Base-by-base conservation (phyloP, 2,113 vertebrate genomes). In the Microtus oregoni region DNA sequence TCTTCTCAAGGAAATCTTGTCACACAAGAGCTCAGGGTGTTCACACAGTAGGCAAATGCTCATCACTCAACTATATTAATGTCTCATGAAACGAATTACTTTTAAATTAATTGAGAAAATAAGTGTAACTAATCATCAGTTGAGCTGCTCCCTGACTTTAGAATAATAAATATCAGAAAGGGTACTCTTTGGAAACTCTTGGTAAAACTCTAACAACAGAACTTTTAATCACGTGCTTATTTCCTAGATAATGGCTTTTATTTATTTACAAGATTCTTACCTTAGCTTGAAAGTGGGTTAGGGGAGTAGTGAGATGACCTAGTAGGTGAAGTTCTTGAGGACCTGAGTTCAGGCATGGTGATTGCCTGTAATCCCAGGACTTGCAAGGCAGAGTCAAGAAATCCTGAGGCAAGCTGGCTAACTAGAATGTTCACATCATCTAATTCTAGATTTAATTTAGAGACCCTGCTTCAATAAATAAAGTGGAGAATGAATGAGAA, bases 141-240 rank as follows among this genome's bases (percentile, higher is more conserved):
- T 92, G 89, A 96, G n/a, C 85, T 94, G 89, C 44, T 95, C 65
- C 89, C 35, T 67, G 6, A 22, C 81, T 81, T 58, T 90, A 94
- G 93, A 83, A 92, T 94, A 28, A 44, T 91, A 41, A 93, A 70
- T 91, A 78, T 77, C 82, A 85, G 38, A 86, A 65, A 85, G 3
- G 24, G 28, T 77, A 44, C 14, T 91, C 6, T 81, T 86, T 96
- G n/a, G 91, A 94, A 81, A 76, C 17, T 30, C 17, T 86, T 95
- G 82, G 96, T 96, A 89, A 96, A 95, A 91, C 77, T 90, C 38
- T 77, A 32, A 79, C 44, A 88, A 52, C 1, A 68, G 12, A 79
- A 79, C 4, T 87, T 97, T 79, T 79, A 90, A 32, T 96, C 95
- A 38, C 82, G 50, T 92, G 38, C 20, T 94, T 95, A 90, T 95